Evolutionary conservation across 2,797 vertebrate genomes (phyloP), one percentile per base, ranked within the genome.

Genomic region (Channallabes apus): DNA sequence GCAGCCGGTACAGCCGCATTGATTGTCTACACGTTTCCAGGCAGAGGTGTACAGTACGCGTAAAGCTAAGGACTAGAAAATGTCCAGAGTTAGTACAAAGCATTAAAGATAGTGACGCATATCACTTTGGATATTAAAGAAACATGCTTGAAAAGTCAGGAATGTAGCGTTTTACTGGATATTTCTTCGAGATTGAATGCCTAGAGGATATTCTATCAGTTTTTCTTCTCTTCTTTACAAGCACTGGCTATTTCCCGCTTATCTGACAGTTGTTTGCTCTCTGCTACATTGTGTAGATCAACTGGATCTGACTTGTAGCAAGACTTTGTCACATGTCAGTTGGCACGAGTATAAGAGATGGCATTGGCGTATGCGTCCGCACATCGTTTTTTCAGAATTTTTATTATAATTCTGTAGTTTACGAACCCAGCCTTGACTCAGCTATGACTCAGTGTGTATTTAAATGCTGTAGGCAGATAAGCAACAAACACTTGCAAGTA

Each of bases 391-490:
- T 80, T 67, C 61, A n/a, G 12, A 46, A 24, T 46, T 11, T 51
- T 51, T 20, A 80, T 29, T 62, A 51, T 38, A 41, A 51, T 67
- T 80, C n/a, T 65, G 51, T 80, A 15, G n/a, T 65, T 80, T 51
- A 29, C n/a, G 41, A 65, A 51, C n/a, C 20, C 17, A 62, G n/a
- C 62, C 77, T 79, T 79, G 59, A 79, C 32, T 79, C 77, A 67
- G 79, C n/a, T 80, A 80, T 67, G 79, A 65, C 79, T 80, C 79
- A 80, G 38, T 14, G 79, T 22, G n/a, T 3, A 46, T 80, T 80
- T 27, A 80, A 80, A 80, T 80, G n/a, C 29, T 51, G 79, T 80
- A 17, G 79, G 79, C 61, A 65, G 79, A 80, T 54, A 65, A 51
- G 62, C 41, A 80, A 80, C 32, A 80, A 80, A 67, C 46, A n/a